Evolutionary conservation across 2,113 vertebrate genomes (phyloP), one percentile per base, ranked within the genome.

Genomic region (Candoia aspera): DNA sequence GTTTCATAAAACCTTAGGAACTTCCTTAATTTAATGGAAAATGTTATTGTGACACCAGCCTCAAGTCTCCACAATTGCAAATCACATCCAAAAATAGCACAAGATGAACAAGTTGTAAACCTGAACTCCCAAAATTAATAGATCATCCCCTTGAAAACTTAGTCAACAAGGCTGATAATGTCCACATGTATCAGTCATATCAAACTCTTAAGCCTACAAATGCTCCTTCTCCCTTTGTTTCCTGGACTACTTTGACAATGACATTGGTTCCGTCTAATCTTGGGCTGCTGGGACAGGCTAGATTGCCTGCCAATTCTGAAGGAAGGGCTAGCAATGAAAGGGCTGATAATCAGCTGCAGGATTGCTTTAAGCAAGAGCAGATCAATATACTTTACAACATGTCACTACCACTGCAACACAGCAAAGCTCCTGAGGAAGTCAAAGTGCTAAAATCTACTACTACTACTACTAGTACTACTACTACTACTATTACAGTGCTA

Each of bases 301-400:
- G 54, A 54, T 90, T 91, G 86, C 46, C 90, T 96, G 90, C 17
- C 86, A 94, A 33, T 92, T 95, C n/a, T 92, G 54, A 94, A 86
- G 90, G 93, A 64, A 33, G 94, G 90, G 95, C 88, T 91, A 49
- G 62, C 95, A 90, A 2, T 87, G 58, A 94, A 94, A 95, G 87
- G 73, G 59, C 64, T 19, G 8, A 37, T 91, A 95, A 95, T 94
- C 93, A 94, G 93, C 93, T 91, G 46, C 79, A 90, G 89, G 90
- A 94, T 90, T 89, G 93, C 90, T 84, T 92, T 84, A 94, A 94
- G 58, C 15, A 96, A 94, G 68, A 94, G 89, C 26, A 93, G 42
- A 94, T 94, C 83, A 88, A 88, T 94, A 95, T 46, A 88, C 84
- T 91, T 53, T 86, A 90, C 89, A 84, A 64, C 57, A 62, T 95